Base-by-base conservation (phyloP, 1,140 invertebrate genomes). In the Hetaerina americana region DNA sequence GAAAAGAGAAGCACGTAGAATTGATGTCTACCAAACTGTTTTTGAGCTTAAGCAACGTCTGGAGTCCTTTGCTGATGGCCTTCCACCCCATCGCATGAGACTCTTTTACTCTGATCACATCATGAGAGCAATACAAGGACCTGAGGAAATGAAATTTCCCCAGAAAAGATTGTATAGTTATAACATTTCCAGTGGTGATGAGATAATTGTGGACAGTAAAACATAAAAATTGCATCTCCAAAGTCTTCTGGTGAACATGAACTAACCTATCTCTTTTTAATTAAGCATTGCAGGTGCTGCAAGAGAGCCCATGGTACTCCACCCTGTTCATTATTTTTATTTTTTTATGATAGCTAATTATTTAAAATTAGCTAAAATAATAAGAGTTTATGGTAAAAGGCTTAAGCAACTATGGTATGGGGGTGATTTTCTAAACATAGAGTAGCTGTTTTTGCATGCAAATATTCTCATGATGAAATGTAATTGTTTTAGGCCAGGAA, bases 101-200 rank as follows among this genome's bases (percentile, higher is more conserved):
- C 83, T 96, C 6, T 93, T 89, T 79, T 95, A 95, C 79, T 86
- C 92, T 27, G 92, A 95, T 80, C 88, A 91, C 79, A 90, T 81
- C 69, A 81, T 87, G 80, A 82, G 82, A 78, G 80, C 79, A 72
- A 77, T 81, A 27, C 81, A 82, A 74, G 86, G 92, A 6, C 90
- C 92, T 0, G 93, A 95, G 82, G 92, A 93, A 79, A 93, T 96
- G 90, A 86, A 88, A 73, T 94, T 87, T 78, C 91, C 92, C 0
- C 90, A 91, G 73, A 94, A 94, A 76, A 91, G 92, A 78, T 82
- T 96, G 26, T 96, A 95, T 79, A 92, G 92, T 71, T 96, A 95
- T 80, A 95, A 95, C 80, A 92, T 96, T 72, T 84, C 88, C 73
- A 92, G 92, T 75, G 93, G 93, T 0, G 93, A 96, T 82, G 92